Percentiles rank a stretch among this genome's conserved stretches.
Conservation (phyloP, 2,797 vertebrate species). For the Spea hammondii region DNA sequence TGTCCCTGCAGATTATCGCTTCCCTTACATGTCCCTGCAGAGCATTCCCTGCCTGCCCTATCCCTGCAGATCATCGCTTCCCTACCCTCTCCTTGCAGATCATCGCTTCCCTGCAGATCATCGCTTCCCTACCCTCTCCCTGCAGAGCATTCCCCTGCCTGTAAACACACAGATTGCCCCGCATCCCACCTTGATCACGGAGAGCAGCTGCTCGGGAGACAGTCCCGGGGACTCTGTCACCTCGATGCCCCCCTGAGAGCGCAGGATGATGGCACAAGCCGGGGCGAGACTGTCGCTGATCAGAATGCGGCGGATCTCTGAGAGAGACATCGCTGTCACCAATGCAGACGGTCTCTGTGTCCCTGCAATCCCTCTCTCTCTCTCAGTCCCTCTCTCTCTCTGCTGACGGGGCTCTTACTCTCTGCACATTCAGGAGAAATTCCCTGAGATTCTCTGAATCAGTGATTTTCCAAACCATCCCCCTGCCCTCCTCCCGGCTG, state of each 20-base stretch:
- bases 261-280: constrained; percentile 22
- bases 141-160: not conserved
- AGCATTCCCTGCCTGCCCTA: too few species aligned
- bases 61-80: not conserved
- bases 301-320: constrained; percentile 27
- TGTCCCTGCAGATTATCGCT: not conserved
- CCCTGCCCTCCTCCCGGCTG: not conserved
- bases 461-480: not conserved
- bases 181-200: constrained; percentile 17
- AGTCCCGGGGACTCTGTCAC: constrained; percentile 33
- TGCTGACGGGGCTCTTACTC: not conserved
- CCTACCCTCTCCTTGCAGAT: not conserved
- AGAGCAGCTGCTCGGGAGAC: constrained; percentile 16
- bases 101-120: too few species aligned
- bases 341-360: not conserved
- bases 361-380: not conserved
- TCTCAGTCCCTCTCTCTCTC: constrained; percentile 7
- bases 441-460: constrained; percentile 15
- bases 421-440: not conserved
- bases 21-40: not conserved
- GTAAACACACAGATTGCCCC: not conserved
- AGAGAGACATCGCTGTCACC: constrained; percentile 24
- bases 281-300: constrained; percentile 41
- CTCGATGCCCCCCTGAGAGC: constrained; percentile 33
- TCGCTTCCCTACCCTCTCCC: too few species aligned